These are phyloP conservation scores for Diachasmimorpha longicaudata DNA, from an alignment of 1,140 invertebrate genomes.

Conservation along the genomic window DNA sequence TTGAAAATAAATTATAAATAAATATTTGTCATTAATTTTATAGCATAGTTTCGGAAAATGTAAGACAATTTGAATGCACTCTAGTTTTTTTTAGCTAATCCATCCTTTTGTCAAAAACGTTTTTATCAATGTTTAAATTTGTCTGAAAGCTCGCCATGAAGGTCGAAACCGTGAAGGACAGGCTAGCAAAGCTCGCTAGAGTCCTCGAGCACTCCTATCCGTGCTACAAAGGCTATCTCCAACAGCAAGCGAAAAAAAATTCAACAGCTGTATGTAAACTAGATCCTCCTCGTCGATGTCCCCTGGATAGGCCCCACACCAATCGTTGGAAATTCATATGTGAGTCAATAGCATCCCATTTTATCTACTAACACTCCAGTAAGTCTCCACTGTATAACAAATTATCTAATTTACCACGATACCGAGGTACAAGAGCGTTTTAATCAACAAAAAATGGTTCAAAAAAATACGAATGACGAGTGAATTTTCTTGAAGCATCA, in stretches of 20 bases:
- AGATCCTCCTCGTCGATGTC: constrained; percentile 48
- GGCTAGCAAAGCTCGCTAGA: constrained; percentile 53
- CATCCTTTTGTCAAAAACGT: too few species aligned
- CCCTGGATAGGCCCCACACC: constrained; percentile 49
- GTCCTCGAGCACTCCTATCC: constrained; percentile 56
- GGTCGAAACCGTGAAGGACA: constrained; percentile 46
- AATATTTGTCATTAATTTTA: too few species aligned
- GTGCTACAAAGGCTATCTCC: constrained; percentile 53
- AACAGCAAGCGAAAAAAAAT: constrained; percentile 41
- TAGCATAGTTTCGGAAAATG: too few species aligned
- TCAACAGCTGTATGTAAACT: constrained; percentile 54
- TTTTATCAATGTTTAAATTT: neutral
- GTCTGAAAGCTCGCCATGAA: constrained; percentile 47
- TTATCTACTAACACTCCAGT: neutral
- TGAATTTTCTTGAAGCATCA: neutral
- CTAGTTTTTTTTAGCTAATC: too few species aligned
- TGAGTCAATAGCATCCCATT: constrained; percentile 40
- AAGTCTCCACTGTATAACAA: neutral
- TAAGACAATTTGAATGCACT: too few species aligned
- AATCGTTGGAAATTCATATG: constrained; percentile 60
- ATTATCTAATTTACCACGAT: neutral
- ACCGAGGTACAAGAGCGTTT: neutral
- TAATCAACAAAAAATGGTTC: neutral
- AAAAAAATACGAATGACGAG: neutral
- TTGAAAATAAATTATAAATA: too few species aligned